These are phyloP conservation scores for Theretra japonica DNA, from an alignment of 2,888 invertebrate species.

Conservation along the genomic window DNA sequence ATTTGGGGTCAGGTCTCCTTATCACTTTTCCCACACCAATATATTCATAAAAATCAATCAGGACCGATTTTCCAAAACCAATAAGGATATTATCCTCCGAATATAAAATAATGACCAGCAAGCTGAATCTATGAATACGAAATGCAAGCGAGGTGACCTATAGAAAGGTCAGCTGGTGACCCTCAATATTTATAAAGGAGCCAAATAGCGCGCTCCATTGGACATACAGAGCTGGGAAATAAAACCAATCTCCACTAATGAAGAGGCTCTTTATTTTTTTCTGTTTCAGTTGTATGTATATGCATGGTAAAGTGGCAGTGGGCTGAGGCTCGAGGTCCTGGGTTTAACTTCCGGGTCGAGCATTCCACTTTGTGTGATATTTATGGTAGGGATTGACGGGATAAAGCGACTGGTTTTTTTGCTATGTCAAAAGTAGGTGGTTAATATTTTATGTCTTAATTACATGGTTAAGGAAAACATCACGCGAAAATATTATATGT, in stretches of 20 bases:
- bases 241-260: background rate
- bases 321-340: too few species aligned
- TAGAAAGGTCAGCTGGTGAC: background rate
- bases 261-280: background rate
- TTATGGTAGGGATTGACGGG: too few species aligned
- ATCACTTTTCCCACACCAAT: background rate
- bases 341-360: too few species aligned
- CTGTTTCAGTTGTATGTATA: background rate
- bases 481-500: too few species aligned
- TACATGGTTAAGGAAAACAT: too few species aligned
- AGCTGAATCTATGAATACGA: background rate
- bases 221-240: background rate
- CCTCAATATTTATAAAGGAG: background rate
- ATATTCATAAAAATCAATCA: background rate
- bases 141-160: background rate
- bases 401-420: too few species aligned
- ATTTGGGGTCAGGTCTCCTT: too few species aligned
- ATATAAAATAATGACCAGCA: background rate
- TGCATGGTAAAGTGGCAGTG: too few species aligned
- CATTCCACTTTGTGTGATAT: too few species aligned
- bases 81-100: background rate
- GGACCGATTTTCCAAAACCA: background rate
- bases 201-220: background rate
- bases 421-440: too few species aligned
- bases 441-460: too few species aligned